Conservation (phyloP, 2,797 vertebrate genomes). For the Stomatorhinus walkeri region DNA sequence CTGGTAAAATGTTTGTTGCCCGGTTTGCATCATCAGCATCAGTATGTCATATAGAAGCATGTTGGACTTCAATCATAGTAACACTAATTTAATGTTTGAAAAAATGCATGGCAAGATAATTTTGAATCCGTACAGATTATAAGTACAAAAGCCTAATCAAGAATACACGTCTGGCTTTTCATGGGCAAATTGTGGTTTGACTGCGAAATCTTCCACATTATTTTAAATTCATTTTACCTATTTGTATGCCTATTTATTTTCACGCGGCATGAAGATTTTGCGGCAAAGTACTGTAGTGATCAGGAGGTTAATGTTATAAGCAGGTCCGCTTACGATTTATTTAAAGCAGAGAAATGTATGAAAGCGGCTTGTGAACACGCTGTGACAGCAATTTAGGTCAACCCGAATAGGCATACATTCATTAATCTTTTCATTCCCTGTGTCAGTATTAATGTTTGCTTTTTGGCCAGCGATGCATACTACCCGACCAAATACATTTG, state of each 20-base stretch:
- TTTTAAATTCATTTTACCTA: not conserved
- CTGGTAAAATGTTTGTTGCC: not conserved
- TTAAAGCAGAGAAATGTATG: not conserved
- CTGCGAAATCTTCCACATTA: not conserved
- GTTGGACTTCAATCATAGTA: not conserved
- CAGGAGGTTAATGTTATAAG: not conserved
- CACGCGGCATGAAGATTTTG: not conserved
- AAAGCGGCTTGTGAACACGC: not conserved
- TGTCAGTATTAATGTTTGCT: not conserved
- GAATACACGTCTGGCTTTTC: not conserved
- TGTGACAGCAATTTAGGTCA: not conserved
- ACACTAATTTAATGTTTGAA: not conserved
- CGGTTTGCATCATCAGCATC: not conserved
- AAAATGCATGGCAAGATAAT: not conserved
- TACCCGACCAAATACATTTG: not conserved
- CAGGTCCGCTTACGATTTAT: not conserved
- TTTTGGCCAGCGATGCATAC: not conserved
- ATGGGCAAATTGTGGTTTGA: not conserved
- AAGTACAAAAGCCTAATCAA: not conserved
- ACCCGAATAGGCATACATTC: not conserved
- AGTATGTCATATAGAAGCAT: not conserved
- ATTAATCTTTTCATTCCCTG: not conserved
- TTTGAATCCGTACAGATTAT: not conserved
- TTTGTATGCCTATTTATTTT: not conserved
- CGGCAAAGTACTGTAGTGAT: not conserved